Conservation (phyloP, 2,113 vertebrate genomes). For the Pyrgilauda ruficollis region DNA sequence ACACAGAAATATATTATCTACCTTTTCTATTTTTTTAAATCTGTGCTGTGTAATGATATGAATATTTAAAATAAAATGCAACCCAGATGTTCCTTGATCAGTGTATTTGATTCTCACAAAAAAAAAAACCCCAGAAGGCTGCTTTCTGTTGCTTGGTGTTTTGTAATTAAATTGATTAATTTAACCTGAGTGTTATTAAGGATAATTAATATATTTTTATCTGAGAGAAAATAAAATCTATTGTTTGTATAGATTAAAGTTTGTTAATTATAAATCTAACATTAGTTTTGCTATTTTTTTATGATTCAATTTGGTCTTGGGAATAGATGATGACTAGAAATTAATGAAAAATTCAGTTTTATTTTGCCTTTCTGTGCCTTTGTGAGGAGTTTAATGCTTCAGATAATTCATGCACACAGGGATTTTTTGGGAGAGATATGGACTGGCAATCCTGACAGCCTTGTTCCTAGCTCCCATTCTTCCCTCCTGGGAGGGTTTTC, state of each 20-base stretch:
- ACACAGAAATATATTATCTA: neutral
- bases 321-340: neutral
- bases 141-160: neutral
- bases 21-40: conserved; percentile 34
- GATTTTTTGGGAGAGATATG: neutral
- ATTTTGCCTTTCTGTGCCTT: neutral
- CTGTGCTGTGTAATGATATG: neutral
- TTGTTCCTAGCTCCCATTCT: neutral
- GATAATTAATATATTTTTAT: neutral
- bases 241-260: neutral
- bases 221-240: neutral
- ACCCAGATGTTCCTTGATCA: neutral
- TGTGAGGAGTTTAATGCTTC: neutral
- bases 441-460: neutral
- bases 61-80: conserved; percentile 23
- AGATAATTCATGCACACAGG: accelerated
- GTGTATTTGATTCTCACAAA: neutral
- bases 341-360: neutral
- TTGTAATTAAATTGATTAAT: neutral
- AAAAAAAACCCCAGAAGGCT: neutral
- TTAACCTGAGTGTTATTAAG: neutral
- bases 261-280: neutral
- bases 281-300: neutral
- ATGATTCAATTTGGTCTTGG: neutral
- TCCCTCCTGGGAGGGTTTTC: neutral